Conservation (phyloP, 30 jellyfish, hydroid and myxozoan species). For the Rhopilema esculentum region DNA sequence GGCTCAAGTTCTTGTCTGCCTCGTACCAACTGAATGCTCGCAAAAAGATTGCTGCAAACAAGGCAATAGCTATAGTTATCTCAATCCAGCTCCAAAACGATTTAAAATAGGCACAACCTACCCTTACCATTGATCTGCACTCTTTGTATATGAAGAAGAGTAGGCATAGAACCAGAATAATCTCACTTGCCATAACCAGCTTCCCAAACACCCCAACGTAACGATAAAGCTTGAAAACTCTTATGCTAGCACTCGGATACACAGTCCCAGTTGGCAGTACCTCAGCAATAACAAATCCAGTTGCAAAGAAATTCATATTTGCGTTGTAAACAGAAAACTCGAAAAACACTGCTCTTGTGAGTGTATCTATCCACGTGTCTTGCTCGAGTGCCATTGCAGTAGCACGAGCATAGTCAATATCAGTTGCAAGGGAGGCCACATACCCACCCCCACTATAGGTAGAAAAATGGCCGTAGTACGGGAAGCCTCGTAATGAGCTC, state of each 20-base stretch:
- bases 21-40: constrained; percentile 58
- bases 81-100: constrained; percentile 75
- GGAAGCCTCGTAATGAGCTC: constrained; percentile 74
- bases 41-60: constrained; percentile 51
- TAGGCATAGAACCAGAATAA: constrained; percentile 55
- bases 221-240: constrained; percentile 62
- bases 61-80: constrained; percentile 32
- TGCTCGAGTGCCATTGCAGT: constrained; percentile 59
- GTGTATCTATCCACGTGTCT: constrained; percentile 71
- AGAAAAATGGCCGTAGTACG: constrained; percentile 68
- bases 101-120: constrained; percentile 53
- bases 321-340: constrained; percentile 91
- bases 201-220: constrained; percentile 46
- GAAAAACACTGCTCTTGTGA: constrained; percentile 80
- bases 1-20: constrained; percentile 41
- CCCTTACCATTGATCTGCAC: constrained; percentile 51
- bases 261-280: constrained; percentile 75
- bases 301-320: constrained; percentile 73
- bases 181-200: constrained; percentile 61
- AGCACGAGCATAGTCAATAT: constrained; percentile 46
- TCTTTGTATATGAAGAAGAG: constrained; percentile 66
- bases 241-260: constrained; percentile 55
- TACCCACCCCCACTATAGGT: constrained; percentile 89
- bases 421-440: constrained; percentile 74
- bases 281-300: constrained; percentile 71